A percentile compares a stretch with the other conserved stretches of the same genome.
These are phyloP conservation scores for Oncorhynchus gorbuscha DNA, from an alignment of 2,113 vertebrate genomes.

Conservation along the genomic window DNA sequence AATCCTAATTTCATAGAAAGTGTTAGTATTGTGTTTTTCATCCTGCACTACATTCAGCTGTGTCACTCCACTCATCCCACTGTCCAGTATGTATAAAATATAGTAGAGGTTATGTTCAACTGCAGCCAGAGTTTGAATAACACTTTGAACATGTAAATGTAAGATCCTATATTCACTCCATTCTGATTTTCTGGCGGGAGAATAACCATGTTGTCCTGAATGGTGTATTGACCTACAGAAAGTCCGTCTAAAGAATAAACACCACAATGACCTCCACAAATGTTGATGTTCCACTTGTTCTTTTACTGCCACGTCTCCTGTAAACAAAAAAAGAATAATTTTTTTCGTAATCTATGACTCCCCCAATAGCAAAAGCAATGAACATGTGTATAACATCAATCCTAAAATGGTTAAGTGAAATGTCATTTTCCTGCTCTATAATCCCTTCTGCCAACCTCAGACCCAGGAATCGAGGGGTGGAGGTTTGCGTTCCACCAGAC, in stretches of 20 bases:
- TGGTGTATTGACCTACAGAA: slow-evolving; percentile 34
- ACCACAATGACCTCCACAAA: slow-evolving; percentile 38
- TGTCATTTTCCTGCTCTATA: slow-evolving; percentile 34
- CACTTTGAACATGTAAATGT: slow-evolving; percentile 1
- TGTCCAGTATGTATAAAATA: slow-evolving; percentile 24
- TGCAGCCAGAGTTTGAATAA: slow-evolving; percentile 49
- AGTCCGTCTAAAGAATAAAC: slow-evolving; percentile 30
- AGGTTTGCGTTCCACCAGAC: slow-evolving; percentile 77
- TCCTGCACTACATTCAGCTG: slow-evolving; percentile 25
- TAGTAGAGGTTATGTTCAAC: slow-evolving; percentile 3
- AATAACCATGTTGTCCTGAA: not conserved
- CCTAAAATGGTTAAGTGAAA: slow-evolving; percentile 39
- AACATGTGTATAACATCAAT: slow-evolving; percentile 11
- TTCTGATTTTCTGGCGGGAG: slow-evolving; percentile 7
- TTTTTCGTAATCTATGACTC: too few relatives aligned
- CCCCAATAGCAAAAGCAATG: slow-evolving; percentile 5
- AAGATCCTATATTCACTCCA: slow-evolving; percentile 27
- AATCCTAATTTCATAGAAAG: slow-evolving; percentile 34
- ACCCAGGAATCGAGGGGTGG: slow-evolving; percentile 80
- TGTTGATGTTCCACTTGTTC: slow-evolving; percentile 55
- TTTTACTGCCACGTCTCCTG: slow-evolving; percentile 1
- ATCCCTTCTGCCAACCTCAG: slow-evolving; percentile 48
- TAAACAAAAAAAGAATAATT: slow-evolving; percentile 25
- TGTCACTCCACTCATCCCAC: slow-evolving; percentile 29
- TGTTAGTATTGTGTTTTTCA: slow-evolving; percentile 1